Evolutionary conservation across 2,113 vertebrate species (phyloP).

Genomic region (Tragelaphus scriptus): DNA sequence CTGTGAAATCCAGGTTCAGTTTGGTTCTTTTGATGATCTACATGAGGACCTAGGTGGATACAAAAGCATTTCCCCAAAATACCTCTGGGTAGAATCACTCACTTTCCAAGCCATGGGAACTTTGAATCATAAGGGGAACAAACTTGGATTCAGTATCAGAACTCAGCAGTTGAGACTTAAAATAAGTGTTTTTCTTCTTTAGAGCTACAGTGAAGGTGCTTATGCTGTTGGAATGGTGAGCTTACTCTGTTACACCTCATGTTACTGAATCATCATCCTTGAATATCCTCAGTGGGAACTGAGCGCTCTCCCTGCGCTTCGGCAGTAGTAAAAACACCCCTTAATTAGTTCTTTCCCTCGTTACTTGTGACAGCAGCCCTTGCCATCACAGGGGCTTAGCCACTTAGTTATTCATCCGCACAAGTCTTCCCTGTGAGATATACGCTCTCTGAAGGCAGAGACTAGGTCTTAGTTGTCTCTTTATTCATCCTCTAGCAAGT

Average conservation of each 20-base stretch:
- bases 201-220: neutral
- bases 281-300: neutral
- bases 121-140: neutral
- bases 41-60: neutral
- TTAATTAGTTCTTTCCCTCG: neutral
- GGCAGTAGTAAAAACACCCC: neutral
- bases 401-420: neutral
- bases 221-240: neutral
- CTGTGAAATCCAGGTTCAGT: neutral
- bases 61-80: neutral
- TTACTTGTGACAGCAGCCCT: neutral
- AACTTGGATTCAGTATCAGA: neutral
- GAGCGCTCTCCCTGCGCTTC: neutral
- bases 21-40: neutral
- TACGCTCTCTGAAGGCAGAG: neutral
- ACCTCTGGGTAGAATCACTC: neutral
- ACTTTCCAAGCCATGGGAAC: neutral
- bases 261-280: neutral
- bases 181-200: neutral
- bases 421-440: neutral
- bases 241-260: neutral
- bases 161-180: neutral
- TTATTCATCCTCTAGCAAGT: neutral
- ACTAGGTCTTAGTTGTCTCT: neutral
- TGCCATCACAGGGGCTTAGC: neutral